Percentiles rank a stretch among this genome's conserved stretches.
phyloP scores from a whole-genome alignment of 2,797 vertebrate genomes.

The Philypnodon macrostomus region DNA sequence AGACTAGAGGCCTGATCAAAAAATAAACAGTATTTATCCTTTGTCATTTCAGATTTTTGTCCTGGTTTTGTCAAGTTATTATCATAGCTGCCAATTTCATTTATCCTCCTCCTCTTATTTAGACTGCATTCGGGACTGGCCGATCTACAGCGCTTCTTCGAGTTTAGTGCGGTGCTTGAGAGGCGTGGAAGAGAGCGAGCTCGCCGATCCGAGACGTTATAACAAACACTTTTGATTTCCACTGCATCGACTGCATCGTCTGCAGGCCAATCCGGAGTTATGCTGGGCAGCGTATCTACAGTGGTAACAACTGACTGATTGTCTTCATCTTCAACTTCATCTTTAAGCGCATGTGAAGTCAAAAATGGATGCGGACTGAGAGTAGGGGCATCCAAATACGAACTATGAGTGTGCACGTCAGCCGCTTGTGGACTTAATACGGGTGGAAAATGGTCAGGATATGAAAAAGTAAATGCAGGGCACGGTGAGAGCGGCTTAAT shows the following conservation, averaged over 20 bases:
- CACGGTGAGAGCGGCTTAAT: not conserved
- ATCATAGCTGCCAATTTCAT: not conserved
- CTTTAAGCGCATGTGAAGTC: conserved; percentile 16
- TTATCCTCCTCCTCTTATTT: conserved; percentile 59
- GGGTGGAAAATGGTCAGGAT: conserved; percentile 51
- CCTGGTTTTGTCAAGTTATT: not conserved
- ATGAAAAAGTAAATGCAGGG: conserved; percentile 3
- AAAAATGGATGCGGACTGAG: conserved; percentile 60
- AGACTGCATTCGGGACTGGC: conserved; percentile 41
- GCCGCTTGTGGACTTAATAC: conserved; percentile 65
- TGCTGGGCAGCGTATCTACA: not conserved
- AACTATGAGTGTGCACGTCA: conserved; percentile 19
- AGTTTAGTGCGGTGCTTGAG: conserved; percentile 18
- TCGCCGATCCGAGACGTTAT: conserved; percentile 9
- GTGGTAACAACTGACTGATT: not conserved
- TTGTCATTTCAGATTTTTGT: conserved; percentile 5
- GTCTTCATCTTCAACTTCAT: conserved; percentile 17
- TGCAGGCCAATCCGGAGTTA: not conserved
- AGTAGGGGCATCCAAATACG: conserved; percentile 55
- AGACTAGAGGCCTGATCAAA: conserved; percentile 7
- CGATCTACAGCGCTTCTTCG: conserved; percentile 64
- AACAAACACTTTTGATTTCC: conserved; percentile 1
- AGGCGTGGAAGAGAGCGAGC: conserved; percentile 34
- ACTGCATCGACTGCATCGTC: not conserved
- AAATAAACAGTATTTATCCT: conserved; percentile 5